Evolutionary conservation across 2,797 vertebrate genomes (phyloP), one percentile per base, ranked within the genome.

Genomic region (Gobio occitaniae): DNA sequence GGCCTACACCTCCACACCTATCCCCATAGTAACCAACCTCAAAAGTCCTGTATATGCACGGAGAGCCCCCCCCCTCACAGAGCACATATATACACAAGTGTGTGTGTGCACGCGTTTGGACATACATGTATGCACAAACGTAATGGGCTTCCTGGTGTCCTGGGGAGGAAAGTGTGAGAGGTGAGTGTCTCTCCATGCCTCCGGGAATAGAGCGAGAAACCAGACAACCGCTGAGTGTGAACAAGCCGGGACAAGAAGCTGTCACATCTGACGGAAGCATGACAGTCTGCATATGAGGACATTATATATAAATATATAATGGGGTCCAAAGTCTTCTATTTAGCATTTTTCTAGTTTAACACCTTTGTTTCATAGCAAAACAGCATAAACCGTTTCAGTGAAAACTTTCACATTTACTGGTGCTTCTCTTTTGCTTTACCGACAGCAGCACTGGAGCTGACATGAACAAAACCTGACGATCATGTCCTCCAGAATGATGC

Each of bases 1-100:
- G 91, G 81, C 80, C 80, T 75, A 86, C 84, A 75, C 85, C 85
- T 88, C 86, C 87, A 90, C 85, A 88, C 89, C 91, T 87, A 94
- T 95, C 91, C 93, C 95, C 94, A 95, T 95, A 95, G 94, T 94
- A 95, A 95, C 95, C 92, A 88, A 50, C 86, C 82, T 77, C 85
- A 82, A 68, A 66, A 85, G 85, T 44, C 69, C 85, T 85, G 79
- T 86, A 69, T 78, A 82, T 87, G 65, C 80, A 88, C 80, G 83
- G 74, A 85, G 69, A 87, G 82, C 77, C 25, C 72, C 32, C n/a
- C 63, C 63, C 56, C 80, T 82, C 76, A 75, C 25, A 85, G 41
- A 72, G 17, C 56, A 47, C 0, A 48, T 16, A 72, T 70, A 78
- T 69, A 75, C 79, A 56, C 70, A 80, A 66, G 72, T 75, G 61